These are phyloP conservation scores for Mactromeris polynyma DNA, from an alignment of 2,888 invertebrate genomes.

Conservation along the genomic window DNA sequence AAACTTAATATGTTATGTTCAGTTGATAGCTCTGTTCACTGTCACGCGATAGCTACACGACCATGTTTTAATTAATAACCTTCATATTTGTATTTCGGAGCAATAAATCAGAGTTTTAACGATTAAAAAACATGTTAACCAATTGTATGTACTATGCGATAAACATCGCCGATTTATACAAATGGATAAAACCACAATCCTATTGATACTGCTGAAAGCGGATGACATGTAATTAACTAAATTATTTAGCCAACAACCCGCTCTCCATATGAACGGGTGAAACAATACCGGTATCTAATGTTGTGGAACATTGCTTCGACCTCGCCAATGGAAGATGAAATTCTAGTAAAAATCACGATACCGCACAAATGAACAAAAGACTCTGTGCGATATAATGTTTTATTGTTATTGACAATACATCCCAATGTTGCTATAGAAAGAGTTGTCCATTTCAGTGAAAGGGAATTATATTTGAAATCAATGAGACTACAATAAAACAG, in stretches of 20 bases:
- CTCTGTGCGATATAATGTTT: too few relatives aligned
- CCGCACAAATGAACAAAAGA: background rate
- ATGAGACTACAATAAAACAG: too few relatives aligned
- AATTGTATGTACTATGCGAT: background rate
- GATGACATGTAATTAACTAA: background rate
- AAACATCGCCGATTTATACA: too few relatives aligned
- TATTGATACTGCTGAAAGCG: background rate
- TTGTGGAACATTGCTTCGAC: background rate
- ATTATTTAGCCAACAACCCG: background rate
- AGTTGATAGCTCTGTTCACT: too few relatives aligned
- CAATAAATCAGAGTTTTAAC: background rate
- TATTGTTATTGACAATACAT: too few relatives aligned
- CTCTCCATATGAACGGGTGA: background rate
- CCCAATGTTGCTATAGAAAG: too few relatives aligned
- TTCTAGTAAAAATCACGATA: background rate
- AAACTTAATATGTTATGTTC: too few relatives aligned
- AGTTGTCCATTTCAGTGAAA: too few relatives aligned
- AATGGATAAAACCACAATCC: background rate
- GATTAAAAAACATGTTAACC: background rate
- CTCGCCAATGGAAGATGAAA: background rate
- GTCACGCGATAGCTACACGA: too few relatives aligned
- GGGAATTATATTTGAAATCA: too few relatives aligned
- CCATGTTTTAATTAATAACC: too few relatives aligned
- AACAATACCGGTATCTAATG: background rate
- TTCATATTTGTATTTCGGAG: too few relatives aligned